A percentile compares a stretch with the other conserved stretches of the same genome.
These are phyloP conservation scores for Nasua narica DNA, from an alignment of 2,797 vertebrate genomes.

Conservation along the genomic window DNA sequence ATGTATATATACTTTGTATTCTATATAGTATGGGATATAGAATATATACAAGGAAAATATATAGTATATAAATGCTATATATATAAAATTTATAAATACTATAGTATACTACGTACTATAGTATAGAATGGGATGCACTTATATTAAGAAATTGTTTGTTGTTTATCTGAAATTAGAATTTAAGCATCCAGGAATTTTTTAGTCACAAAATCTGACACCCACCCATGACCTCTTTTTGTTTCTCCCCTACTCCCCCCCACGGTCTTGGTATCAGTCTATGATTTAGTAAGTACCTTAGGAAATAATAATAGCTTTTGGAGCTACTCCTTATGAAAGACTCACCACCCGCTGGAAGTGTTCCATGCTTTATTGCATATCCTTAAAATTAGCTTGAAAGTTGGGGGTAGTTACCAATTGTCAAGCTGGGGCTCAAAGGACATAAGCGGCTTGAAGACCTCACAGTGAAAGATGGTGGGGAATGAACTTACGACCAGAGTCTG, in stretches of 20 bases:
- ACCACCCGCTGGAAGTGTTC: not conserved
- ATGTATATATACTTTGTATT: not conserved
- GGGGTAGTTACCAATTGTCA: not conserved
- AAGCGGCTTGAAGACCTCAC: not conserved
- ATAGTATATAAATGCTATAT: too few species aligned
- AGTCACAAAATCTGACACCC: not conserved
- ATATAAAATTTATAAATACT: not conserved
- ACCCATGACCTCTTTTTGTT: not conserved
- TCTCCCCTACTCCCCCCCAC: rapidly evolving
- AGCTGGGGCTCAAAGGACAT: not conserved
- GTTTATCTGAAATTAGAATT: not conserved
- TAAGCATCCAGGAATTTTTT: not conserved
- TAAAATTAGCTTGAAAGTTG: too few species aligned
- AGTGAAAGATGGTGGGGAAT: not conserved
- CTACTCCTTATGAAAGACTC: not conserved
- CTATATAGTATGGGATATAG: not conserved
- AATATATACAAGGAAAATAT: too few species aligned
- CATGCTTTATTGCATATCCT: not conserved
- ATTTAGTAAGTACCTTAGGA: not conserved
- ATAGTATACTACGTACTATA: too few species aligned
- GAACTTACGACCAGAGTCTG: not conserved
- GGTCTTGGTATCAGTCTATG: not conserved
- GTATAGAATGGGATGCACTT: not conserved
- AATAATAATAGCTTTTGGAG: not conserved
- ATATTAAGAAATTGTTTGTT: not conserved